Conservation (phyloP, 2,888 invertebrate species). For the Parnassius mnemosyne region DNA sequence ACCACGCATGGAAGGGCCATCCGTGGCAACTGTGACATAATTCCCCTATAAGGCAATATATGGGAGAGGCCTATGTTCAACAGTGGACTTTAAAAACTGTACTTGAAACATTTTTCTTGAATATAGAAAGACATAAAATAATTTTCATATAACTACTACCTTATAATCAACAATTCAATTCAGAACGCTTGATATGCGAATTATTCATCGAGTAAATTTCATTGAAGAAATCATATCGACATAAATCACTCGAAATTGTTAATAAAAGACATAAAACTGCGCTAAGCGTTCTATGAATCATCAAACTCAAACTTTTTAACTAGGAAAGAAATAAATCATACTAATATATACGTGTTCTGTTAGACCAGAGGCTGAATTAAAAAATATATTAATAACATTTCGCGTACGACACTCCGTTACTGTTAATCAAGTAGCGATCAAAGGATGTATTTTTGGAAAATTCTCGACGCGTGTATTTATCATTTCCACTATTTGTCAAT, state of each 20-base stretch:
- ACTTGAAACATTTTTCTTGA: no score
- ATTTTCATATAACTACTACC: no score
- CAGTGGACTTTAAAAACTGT: no score
- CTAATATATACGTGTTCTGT: slow-evolving; percentile 55
- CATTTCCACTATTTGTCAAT: slow-evolving; percentile 80
- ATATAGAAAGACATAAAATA: no score
- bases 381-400: slow-evolving; percentile 76
- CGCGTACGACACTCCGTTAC: slow-evolving; percentile 59
- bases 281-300: slow-evolving; percentile 41
- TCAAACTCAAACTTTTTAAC: slow-evolving; percentile 43
- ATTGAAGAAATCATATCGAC: slow-evolving; percentile 6
- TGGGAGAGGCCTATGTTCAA: no score
- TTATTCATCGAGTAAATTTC: slow-evolving; percentile 9
- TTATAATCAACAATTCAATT: neutral
- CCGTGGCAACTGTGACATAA: no score
- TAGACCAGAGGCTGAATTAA: slow-evolving; percentile 65
- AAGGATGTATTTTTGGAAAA: slow-evolving; percentile 74
- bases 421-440: slow-evolving; percentile 77
- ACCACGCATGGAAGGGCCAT: no score
- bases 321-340: slow-evolving; percentile 54
- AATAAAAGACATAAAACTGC: slow-evolving; percentile 37
- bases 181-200: slow-evolving; percentile 1
- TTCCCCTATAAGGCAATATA: no score
- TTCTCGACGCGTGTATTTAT: slow-evolving; percentile 73
- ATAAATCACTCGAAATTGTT: slow-evolving; percentile 17